Base-by-base conservation (phyloP, 2,113 vertebrate genomes). In the Gadus chalcogrammus region DNA sequence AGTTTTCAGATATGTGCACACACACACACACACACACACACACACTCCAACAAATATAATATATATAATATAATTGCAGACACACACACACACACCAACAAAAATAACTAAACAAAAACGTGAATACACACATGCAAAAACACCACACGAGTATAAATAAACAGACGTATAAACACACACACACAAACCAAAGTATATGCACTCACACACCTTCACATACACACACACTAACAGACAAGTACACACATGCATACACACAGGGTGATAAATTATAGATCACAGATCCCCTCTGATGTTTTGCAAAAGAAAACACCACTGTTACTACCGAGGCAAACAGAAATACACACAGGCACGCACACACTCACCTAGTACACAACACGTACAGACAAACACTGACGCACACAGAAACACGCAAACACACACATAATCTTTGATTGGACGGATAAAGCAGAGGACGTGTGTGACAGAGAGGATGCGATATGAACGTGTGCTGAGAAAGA, bases 261-360 rank as follows among this genome's bases (percentile, higher is more conserved):
- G 67, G 66, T 72, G 63, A 77, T 78, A 74, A 74, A 88, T 89
- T 81, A 79, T 87, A 70, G 72, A 90, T 85, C 84, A 87, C 65
- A 83, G 79, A 68, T 67, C 28, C 17, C 74, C 72, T 71, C 18
- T 61, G 72, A 71, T 38, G 62, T 67, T 56, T 55, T 68, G 70
- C 82, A 88, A 81, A 82, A 75, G 58, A 61, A 69, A 66, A 63
- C 60, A 61, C 12, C 35, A 60, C 56, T 66, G 28, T 66, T 15
- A 9, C 55, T 56, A n/a, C 56, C 27, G 15, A 11, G 48, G 15
- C 15, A 53, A 8, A 53, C 48, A 53, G 8, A 53, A 8, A 53
- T 15, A 53, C 48, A 15, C 13, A 59, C 56, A n/a, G 17, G 65
- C 64, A 66, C 63, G 27, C 59, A n/a, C 52, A 22, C 71, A 38